These are phyloP conservation scores for Gryllus bimaculatus DNA, from an alignment of 1,140 invertebrate genomes.

Conservation along the genomic window DNA sequence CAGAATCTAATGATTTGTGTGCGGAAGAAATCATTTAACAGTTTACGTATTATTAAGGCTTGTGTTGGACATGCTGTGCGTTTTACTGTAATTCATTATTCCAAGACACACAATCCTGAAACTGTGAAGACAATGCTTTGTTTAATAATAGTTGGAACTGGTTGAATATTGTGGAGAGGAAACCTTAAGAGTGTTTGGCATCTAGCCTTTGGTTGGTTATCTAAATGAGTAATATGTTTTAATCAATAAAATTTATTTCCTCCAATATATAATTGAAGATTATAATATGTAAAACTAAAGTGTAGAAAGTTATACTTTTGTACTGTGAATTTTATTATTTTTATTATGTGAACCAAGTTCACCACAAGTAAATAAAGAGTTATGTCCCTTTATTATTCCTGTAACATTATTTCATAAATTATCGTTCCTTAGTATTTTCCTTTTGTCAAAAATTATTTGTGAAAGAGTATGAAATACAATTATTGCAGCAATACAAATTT, in stretches of 20 bases:
- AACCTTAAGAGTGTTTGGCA: neutral
- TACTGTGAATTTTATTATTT: conserved; percentile 18
- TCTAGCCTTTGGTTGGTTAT: neutral
- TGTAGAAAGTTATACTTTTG: conserved; percentile 16
- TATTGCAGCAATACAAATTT: no score
- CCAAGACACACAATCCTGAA: no score
- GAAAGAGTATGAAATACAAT: no score
- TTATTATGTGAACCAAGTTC: conserved; percentile 18
- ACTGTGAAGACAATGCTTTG: no score
- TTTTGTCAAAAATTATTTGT: no score
- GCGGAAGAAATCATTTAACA: no score
- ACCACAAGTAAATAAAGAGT: conserved; percentile 16
- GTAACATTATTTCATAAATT: neutral
- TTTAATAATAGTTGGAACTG: no score
- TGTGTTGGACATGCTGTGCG: no score
- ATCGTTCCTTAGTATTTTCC: no score
- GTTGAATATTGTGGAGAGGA: neutral
- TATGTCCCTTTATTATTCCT: conserved; percentile 17
- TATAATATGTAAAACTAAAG: conserved; percentile 14
- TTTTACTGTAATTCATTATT: no score
- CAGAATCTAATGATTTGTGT: no score
- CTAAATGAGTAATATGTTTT: conserved; percentile 11
- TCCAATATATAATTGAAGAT: conserved; percentile 11
- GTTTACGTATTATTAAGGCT: no score
- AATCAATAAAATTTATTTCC: conserved; percentile 15